phyloP scores from a whole-genome alignment of 2,113 vertebrate genomes.

The Rana temporaria region DNA sequence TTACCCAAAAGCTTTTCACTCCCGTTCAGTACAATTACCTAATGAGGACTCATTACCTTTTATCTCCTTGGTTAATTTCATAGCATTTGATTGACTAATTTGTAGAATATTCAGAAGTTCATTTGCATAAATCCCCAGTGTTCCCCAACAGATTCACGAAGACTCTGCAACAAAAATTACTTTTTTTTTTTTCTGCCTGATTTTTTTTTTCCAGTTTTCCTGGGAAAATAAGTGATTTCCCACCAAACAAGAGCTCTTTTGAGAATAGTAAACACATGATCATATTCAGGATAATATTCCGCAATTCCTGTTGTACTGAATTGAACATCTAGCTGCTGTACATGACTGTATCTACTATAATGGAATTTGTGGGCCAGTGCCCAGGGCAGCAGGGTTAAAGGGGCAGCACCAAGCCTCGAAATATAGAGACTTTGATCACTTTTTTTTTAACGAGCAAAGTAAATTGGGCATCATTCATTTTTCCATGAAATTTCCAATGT shows the following conservation, averaged over 20 bases:
- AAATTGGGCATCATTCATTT: no score
- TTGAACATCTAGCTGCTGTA: no score
- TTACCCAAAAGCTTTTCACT: slow-evolving; percentile 14
- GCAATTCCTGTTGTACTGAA: no score
- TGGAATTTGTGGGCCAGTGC: no score
- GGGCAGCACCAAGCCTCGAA: no score
- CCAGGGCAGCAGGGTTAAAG: no score
- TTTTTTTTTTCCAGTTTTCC: neutral
- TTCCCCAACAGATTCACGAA: neutral
- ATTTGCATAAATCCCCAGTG: neutral
- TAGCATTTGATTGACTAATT: slow-evolving; percentile 25
- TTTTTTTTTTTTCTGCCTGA: no score
- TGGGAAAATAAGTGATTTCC: slow-evolving; percentile 35
- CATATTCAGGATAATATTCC: no score
- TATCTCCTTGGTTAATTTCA: slow-evolving; percentile 1
- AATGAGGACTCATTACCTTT: slow-evolving; percentile 35
- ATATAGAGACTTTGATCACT: no score
- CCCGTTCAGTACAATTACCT: slow-evolving; percentile 31
- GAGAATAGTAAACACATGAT: slow-evolving; percentile 5
- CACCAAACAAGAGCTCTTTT: slow-evolving; percentile 8
- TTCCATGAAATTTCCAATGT: no score
- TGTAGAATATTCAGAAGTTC: neutral
- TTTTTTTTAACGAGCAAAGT: no score
- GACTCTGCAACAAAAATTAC: neutral
- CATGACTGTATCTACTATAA: no score